Percentiles rank a stretch among this genome's conserved stretches.
Conservation (phyloP, 2,888 invertebrate species). For the Ecdyonurus torrentis region DNA sequence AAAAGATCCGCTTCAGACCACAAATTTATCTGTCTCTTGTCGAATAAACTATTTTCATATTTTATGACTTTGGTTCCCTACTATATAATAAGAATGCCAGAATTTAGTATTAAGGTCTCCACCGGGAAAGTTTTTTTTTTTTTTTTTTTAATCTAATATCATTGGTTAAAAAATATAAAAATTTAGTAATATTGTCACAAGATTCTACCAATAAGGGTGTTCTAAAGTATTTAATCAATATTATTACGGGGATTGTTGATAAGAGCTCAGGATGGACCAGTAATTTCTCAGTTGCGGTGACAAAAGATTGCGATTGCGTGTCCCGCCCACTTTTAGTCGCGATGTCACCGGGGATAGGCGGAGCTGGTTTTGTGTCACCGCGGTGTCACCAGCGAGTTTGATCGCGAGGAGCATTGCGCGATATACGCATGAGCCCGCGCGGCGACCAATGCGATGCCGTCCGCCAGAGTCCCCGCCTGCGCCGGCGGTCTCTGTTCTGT, state of each 20-base stretch:
- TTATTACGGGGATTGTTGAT: not conserved
- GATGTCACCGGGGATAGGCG: not conserved
- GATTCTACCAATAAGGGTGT: too few relatives aligned
- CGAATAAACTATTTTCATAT: too few relatives aligned
- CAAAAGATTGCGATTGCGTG: not conserved
- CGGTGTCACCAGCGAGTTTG: not conserved
- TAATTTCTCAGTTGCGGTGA: not conserved
- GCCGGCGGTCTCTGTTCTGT: not conserved
- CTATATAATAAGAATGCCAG: too few relatives aligned
- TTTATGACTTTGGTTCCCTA: too few relatives aligned
- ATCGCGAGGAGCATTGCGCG: not conserved
- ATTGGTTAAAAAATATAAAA: too few relatives aligned
- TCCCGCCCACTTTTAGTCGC: not conserved
- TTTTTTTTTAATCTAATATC: too few relatives aligned
- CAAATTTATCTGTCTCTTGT: too few relatives aligned
- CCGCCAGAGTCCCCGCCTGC: not conserved
- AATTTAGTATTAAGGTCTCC: too few relatives aligned
- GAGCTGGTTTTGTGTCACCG: not conserved
- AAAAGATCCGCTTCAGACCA: too few relatives aligned
- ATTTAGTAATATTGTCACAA: too few relatives aligned
- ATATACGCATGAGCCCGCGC: conserved; percentile 5
- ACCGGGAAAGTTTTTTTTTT: too few relatives aligned
- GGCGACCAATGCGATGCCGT: conserved; percentile 2
- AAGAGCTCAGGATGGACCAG: not conserved
- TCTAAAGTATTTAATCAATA: not conserved